Percentiles rank a stretch among this genome's conserved stretches.
phyloP scores from a whole-genome alignment of 2,888 invertebrate genomes.

The Coenonympha arcania region DNA sequence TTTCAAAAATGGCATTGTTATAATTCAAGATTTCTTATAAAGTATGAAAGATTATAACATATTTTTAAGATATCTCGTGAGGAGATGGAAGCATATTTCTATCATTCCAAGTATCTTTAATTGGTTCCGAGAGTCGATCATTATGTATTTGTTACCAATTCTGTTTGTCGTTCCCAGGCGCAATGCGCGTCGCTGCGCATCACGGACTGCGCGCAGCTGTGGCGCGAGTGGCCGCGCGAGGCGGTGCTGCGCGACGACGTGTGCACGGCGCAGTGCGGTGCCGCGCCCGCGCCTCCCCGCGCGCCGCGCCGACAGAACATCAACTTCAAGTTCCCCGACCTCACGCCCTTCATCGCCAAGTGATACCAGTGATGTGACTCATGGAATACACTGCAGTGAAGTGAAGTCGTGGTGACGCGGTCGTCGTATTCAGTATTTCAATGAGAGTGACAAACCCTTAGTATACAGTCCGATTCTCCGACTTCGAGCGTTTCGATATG shows the following conservation, averaged over 20 bases:
- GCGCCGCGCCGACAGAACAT: conserved; percentile 59
- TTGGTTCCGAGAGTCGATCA: too few relatives aligned
- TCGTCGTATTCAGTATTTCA: neutral
- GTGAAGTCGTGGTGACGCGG: neutral
- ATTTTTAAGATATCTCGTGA: too few relatives aligned
- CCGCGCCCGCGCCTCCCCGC: conserved; percentile 56
- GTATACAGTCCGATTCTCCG: too few relatives aligned
- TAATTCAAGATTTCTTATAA: too few relatives aligned
- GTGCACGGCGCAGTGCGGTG: conserved; percentile 92
- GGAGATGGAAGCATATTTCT: too few relatives aligned
- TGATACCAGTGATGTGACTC: conserved; percentile 37
- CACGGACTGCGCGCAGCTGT: conserved; percentile 87
- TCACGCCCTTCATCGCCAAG: conserved; percentile 80
- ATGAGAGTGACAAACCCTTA: neutral
- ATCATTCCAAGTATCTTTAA: too few relatives aligned
- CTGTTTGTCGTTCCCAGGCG: conserved; percentile 72
- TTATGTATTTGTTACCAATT: too few relatives aligned
- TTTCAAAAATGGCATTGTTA: too few relatives aligned
- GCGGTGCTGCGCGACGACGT: conserved; percentile 89
- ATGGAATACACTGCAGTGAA: neutral
- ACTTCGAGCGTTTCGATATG: too few relatives aligned
- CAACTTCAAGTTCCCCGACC: conserved; percentile 84
- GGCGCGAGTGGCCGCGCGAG: conserved; percentile 87
- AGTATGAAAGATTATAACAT: too few relatives aligned
- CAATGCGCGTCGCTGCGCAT: conserved; percentile 91